These are phyloP conservation scores for Riparia riparia DNA, from an alignment of 2,113 vertebrate species.

Conservation along the genomic window DNA sequence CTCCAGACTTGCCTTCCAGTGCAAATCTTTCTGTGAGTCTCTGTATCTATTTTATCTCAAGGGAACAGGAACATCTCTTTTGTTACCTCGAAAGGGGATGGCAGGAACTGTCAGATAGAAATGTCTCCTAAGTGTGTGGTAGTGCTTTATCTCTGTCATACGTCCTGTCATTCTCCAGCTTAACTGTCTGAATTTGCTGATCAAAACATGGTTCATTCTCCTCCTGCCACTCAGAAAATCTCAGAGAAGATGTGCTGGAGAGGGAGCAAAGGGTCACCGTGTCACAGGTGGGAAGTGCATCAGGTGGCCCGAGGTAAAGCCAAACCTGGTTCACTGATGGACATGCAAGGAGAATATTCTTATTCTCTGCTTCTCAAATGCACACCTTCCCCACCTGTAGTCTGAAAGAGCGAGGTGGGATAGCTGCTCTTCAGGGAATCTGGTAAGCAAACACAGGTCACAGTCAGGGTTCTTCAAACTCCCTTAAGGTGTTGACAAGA, in stretches of 20 bases:
- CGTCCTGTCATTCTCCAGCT: neutral
- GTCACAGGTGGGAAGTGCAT: neutral
- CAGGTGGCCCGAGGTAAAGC: neutral
- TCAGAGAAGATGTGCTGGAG: neutral
- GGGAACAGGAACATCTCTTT: neutral
- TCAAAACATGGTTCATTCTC: neutral
- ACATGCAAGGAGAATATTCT: neutral
- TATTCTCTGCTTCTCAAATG: neutral
- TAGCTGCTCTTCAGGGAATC: neutral
- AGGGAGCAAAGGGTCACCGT: neutral
- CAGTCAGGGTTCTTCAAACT: neutral
- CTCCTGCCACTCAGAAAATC: neutral
- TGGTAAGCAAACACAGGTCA: neutral
- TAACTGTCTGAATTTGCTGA: conserved; percentile 8
- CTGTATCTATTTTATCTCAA: neutral
- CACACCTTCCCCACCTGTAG: neutral
- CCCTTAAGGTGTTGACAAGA: neutral
- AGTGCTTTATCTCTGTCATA: neutral
- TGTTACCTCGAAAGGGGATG: neutral
- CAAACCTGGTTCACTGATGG: neutral
- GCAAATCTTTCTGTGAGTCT: neutral
- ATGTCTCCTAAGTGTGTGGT: neutral
- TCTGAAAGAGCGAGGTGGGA: neutral
- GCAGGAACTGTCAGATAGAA: neutral
- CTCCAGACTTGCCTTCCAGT: neutral